A percentile compares a stretch with the other conserved stretches of the same genome.
Conservation (phyloP, 2,888 invertebrate species). For the Odontocerum albicorne region DNA sequence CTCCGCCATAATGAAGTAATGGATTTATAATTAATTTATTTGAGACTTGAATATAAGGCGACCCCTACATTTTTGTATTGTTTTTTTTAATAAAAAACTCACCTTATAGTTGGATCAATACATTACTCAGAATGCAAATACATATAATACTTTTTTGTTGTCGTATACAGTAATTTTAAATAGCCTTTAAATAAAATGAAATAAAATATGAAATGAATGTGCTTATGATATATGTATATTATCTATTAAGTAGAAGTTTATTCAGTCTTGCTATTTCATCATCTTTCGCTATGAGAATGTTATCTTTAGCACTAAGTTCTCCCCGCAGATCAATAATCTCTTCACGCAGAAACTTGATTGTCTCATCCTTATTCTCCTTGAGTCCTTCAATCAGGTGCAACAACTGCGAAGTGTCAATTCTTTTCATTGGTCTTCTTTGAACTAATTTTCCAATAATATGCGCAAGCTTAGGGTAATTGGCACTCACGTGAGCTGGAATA, state of each 20-base stretch:
- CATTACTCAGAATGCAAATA: no score
- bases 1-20: no score
- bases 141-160: no score
- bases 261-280: constrained; percentile 59
- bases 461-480: constrained; percentile 61
- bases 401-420: constrained; percentile 62
- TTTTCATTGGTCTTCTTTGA: constrained; percentile 53
- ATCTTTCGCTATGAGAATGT: constrained; percentile 57
- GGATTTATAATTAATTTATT: no score
- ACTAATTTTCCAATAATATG: constrained; percentile 63
- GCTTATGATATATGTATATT: neutral
- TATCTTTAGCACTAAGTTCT: constrained; percentile 58
- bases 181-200: no score
- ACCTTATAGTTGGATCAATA: no score
- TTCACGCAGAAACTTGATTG: constrained; percentile 52
- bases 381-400: constrained; percentile 55
- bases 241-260: constrained; percentile 50
- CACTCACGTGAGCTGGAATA: constrained; percentile 59
- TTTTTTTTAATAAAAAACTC: no score
- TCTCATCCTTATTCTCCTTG: constrained; percentile 56
- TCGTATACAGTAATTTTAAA: no score
- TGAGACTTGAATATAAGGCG: no score
- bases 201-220: neutral
- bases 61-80: no score
- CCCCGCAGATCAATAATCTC: constrained; percentile 52